Evolutionary conservation across 2,888 invertebrate genomes (phyloP).

Genomic region (Cerastis leucographa): DNA sequence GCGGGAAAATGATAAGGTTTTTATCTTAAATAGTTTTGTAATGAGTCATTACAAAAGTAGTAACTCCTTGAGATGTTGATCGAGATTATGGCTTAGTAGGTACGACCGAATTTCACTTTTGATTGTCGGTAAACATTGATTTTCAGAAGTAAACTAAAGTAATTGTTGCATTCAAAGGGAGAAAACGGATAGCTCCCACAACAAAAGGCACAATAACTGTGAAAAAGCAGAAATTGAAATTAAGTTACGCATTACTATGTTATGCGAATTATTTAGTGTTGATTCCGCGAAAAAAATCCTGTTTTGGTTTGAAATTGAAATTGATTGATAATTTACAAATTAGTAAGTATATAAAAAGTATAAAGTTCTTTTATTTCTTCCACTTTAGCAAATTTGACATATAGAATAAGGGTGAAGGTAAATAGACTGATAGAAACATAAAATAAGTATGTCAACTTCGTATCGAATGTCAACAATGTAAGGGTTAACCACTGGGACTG

Average conservation of each 20-base stretch:
- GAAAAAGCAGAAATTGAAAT: too few relatives aligned
- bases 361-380: background rate
- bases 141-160: background rate
- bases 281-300: background rate
- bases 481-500: background rate
- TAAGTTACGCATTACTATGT: background rate
- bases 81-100: background rate
- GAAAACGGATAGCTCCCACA: background rate
- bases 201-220: background rate
- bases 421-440: background rate
- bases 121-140: background rate
- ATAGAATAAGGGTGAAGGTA: background rate
- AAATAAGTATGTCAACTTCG: too few relatives aligned
- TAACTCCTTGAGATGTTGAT: background rate
- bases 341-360: too few relatives aligned
- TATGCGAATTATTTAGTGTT: background rate
- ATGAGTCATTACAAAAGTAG: constrained; percentile 19
- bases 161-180: too few relatives aligned
- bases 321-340: background rate
- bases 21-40: constrained; percentile 6
- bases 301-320: background rate
- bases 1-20: constrained; percentile 23
- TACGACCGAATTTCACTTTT: background rate
- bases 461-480: background rate
- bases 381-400: background rate